Base-by-base conservation (phyloP, 2,888 invertebrate genomes). In the Peribatodes rhomboidaria region DNA sequence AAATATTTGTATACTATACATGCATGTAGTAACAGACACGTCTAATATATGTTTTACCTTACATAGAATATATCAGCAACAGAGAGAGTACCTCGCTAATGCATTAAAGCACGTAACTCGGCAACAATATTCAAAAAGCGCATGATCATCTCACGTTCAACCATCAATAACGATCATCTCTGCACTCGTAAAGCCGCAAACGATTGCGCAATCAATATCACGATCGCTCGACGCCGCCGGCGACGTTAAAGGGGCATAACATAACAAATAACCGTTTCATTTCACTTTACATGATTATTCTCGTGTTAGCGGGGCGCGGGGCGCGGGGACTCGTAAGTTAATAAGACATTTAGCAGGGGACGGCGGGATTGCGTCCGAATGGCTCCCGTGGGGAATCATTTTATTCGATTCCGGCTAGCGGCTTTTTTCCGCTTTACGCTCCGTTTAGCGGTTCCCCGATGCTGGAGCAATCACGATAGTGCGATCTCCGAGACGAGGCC, bases 341-440 rank as follows among this genome's bases (percentile, higher is more conserved):
- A 92, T 92, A 93, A 92, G 92, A 92, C 92, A 92, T 93, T 92
- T 92, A 92, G 93, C 92, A 87, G 89, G 92, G 90, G 92, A 89
- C 90, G 90, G 93, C 92, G 90, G 92, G 92, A 92, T 92, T 94
- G 94, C 94, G 94, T 94, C 94, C 94, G 94, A 95, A 95, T 95
- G 94, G 94, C 94, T 94, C 95, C 94, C 95, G 88, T 81, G 95
- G 95, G 95, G 95, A 95, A 95, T 95, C 95, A 95, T 95, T 95
- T 95, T 95, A 95, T 95, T 95, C 94, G 95, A 95, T 95, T 95
- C 94, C 93, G 93, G 94, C 92, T 88, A 86, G 87, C 88, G 88
- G 87, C 86, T 89, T 92, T 92, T 91, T 92, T 92, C 88, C 87
- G 88, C 87, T 90, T 89, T 87, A 87, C 89, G 91, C 92, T 91